Base-by-base conservation (phyloP, 2,113 vertebrate genomes). In the Corythoichthys intestinalis region DNA sequence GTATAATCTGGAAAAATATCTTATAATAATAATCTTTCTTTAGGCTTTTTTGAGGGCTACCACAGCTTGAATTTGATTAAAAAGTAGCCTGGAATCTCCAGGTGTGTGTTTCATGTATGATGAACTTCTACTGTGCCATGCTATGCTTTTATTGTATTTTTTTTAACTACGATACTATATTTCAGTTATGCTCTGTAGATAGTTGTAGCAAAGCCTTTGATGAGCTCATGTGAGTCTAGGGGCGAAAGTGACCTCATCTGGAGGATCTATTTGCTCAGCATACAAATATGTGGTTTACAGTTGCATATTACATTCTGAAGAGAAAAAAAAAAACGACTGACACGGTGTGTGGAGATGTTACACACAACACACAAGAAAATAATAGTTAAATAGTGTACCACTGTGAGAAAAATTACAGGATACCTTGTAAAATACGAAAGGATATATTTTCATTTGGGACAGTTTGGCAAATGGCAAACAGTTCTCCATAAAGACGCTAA, bases 221-320 rank as follows among this genome's bases (percentile, higher is more conserved):
- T 81, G 72, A 85, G 78, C 75, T 88, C 76, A 82, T 85, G 74
- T 80, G 28, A 15, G 68, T 81, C 81, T 83, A 80, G 41, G 58
- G 74, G 4, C 77, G 84, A 71, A 78, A 63, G 64, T 86, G 79
- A 80, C 81, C 80, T 88, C 83, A 86, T 79, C 70, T 66, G 67
- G 38, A 72, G 62, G 65, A 17, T n/a, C 74, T 11, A n/a, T 86
- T 83, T 79, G 53, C 74, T 88, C 85, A 83, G 35, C 50, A 52
- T 69, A 60, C 60, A 90, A 88, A 81, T 73, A 87, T 88, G 81
- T 76, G 67, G 69, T 64, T 76, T 62, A 46, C 39, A 41, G 39
- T 6, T 41, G 6, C 67, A 59, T 65, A 72, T 66, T 73, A 20
- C 56, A 46, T 78, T 76, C 73, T 77, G 62, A 41, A 28, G 20